phyloP scores from a whole-genome alignment of 1,140 invertebrate genomes.

The Nymphalis io region DNA sequence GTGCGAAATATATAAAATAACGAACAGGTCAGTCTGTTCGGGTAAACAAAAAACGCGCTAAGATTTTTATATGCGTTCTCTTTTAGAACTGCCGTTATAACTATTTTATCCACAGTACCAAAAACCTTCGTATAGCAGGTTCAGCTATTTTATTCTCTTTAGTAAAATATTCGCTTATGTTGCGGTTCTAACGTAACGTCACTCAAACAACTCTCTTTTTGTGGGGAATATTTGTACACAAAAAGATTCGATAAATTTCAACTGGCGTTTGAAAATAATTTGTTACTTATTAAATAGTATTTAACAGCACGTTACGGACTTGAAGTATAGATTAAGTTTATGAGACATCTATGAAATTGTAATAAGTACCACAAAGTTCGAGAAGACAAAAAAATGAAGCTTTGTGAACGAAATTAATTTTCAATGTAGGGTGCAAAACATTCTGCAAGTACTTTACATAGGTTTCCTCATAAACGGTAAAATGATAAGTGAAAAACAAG shows the following conservation, averaged over 20 bases:
- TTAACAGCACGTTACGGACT: no score
- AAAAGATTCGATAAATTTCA: neutral
- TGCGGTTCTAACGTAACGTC: neutral
- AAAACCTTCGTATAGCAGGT: neutral
- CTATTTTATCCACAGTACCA: neutral
- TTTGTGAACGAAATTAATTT: neutral
- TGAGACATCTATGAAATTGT: neutral
- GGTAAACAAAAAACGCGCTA: neutral
- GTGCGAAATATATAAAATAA: neutral
- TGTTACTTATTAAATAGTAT: no score
- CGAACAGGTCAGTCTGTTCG: neutral
- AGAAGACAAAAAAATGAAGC: neutral
- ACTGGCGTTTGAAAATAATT: neutral
- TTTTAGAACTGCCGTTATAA: neutral
- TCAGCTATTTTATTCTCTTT: neutral
- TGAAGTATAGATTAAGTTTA: no score
- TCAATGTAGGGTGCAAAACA: neutral
- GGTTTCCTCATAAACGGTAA: conserved; percentile 7
- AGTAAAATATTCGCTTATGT: neutral
- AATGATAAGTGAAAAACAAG: conserved; percentile 29
- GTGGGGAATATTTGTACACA: neutral
- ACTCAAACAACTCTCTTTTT: neutral
- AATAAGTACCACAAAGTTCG: neutral
- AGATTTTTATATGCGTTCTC: conserved; percentile 5
- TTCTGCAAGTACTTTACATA: neutral